Conservation (phyloP, 2,113 vertebrate genomes). For the Paralichthys olivaceus region DNA sequence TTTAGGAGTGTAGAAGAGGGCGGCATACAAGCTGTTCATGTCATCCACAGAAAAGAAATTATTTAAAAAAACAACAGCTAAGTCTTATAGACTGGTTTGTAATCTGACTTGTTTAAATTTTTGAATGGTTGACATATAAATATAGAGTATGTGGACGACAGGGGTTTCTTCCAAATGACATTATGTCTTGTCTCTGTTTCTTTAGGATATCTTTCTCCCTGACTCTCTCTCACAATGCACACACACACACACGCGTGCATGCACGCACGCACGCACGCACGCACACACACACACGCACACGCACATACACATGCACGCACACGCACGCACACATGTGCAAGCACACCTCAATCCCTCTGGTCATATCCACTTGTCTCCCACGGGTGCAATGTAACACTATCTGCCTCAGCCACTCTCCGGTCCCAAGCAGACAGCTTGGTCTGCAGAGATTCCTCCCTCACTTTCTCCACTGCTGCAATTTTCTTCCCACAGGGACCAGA, state of each 20-base stretch:
- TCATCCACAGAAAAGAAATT: conserved; percentile 17
- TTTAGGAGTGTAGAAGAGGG: background rate
- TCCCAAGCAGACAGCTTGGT: conserved; percentile 68
- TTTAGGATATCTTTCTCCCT: conserved; percentile 15
- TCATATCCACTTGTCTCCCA: conserved; percentile 67
- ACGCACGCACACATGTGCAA: conserved; percentile 12
- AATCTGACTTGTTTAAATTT: conserved; percentile 11
- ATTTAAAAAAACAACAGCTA: background rate
- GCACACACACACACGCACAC: conserved; percentile 1
- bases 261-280: conserved; percentile 14
- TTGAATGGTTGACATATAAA: no score
- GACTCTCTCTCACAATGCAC: background rate
- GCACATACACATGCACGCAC: conserved; percentile 4
- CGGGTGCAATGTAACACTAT: conserved; percentile 75
- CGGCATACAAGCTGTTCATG: conserved; percentile 7
- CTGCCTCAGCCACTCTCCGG: conserved; percentile 66
- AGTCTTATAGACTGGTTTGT: no score
- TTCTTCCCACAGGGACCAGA: conserved; percentile 65
- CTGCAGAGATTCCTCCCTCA: conserved; percentile 62
- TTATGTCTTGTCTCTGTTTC: conserved; percentile 13
- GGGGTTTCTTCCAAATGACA: background rate
- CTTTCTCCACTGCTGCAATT: conserved; percentile 55
- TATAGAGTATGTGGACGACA: no score
- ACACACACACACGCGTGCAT: conserved; percentile 18
- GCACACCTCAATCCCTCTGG: conserved; percentile 58